Evolutionary conservation across 2,888 invertebrate genomes (phyloP).

Genomic region (Boloria euphrosyne): DNA sequence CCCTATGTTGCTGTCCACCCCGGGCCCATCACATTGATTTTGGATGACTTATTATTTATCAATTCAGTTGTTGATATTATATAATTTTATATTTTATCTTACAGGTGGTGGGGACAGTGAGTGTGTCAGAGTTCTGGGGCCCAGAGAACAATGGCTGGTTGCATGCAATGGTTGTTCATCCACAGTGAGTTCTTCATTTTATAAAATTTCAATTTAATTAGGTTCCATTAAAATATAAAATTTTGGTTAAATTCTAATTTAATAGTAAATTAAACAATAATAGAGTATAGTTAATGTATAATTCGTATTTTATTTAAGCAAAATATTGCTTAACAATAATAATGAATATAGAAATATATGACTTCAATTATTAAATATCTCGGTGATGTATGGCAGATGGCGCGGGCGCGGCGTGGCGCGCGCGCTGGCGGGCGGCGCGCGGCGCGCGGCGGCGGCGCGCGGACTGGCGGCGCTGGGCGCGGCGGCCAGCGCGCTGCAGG

Average conservation of each 20-base stretch:
- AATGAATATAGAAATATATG: too few relatives aligned
- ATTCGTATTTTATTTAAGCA: too few relatives aligned
- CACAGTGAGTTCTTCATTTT: constrained; percentile 41
- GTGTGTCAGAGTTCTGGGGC: constrained; percentile 52
- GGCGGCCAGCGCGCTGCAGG: constrained; percentile 46
- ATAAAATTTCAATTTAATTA: background rate
- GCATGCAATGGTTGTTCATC: constrained; percentile 49
- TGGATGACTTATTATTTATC: too few relatives aligned
- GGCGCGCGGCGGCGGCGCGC: constrained; percentile 40
- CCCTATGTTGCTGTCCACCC: too few relatives aligned
- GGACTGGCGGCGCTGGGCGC: constrained; percentile 43
- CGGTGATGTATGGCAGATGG: constrained; percentile 32
- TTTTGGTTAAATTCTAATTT: constrained; percentile 21
- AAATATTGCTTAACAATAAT: too few relatives aligned
- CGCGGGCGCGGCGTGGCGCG: constrained; percentile 50
- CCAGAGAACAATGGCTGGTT: constrained; percentile 51
- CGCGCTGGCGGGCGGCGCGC: constrained; percentile 51
- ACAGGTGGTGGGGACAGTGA: constrained; percentile 56
- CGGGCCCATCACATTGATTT: too few relatives aligned
- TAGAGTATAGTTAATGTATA: too few relatives aligned
- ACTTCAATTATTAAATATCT: too few relatives aligned
- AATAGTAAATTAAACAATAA: too few relatives aligned
- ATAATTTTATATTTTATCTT: background rate
- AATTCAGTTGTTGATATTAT: too few relatives aligned
- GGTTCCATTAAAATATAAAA: background rate